Percentiles rank a stretch among this genome's conserved stretches.
Evolutionary conservation across 2,113 vertebrate genomes (phyloP).

Genomic region (Ia io): DNA sequence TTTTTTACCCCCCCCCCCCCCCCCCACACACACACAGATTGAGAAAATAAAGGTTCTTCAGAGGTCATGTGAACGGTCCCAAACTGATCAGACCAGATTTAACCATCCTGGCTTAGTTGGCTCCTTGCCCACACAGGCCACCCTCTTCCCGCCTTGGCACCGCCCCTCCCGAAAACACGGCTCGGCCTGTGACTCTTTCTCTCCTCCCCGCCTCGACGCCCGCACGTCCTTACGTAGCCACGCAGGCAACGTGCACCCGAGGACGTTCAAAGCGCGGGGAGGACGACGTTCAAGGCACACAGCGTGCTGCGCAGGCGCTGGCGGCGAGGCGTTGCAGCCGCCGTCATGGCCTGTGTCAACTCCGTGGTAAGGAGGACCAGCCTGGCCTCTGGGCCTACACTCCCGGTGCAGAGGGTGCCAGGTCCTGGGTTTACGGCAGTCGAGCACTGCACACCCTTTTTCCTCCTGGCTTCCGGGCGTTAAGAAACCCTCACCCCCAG

Average conservation of each 20-base stretch:
- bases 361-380: constrained; percentile 74
- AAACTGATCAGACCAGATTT: background rate
- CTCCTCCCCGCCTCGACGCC: background rate
- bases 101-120: background rate
- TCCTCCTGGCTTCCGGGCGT: background rate
- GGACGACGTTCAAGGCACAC: fast-evolving
- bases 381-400: fast-evolving
- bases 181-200: fast-evolving
- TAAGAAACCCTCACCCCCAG: too few species aligned
- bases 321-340: fast-evolving
- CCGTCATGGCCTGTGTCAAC: constrained; percentile 73
- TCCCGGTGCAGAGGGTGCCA: background rate
- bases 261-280: background rate
- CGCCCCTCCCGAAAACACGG: fast-evolving
- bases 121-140: fast-evolving
- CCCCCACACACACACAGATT: background rate
- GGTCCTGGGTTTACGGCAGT: fast-evolving
- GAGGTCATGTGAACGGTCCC: fast-evolving
- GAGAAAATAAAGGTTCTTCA: background rate
- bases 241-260: background rate
- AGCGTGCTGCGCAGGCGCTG: background rate
- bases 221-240: background rate
- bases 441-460: background rate
- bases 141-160: fast-evolving
- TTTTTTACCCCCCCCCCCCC: background rate